Percentiles rank a stretch among this genome's conserved stretches.
Conservation (phyloP, 2,797 vertebrate species). For the Pseudochirops corinnae region DNA sequence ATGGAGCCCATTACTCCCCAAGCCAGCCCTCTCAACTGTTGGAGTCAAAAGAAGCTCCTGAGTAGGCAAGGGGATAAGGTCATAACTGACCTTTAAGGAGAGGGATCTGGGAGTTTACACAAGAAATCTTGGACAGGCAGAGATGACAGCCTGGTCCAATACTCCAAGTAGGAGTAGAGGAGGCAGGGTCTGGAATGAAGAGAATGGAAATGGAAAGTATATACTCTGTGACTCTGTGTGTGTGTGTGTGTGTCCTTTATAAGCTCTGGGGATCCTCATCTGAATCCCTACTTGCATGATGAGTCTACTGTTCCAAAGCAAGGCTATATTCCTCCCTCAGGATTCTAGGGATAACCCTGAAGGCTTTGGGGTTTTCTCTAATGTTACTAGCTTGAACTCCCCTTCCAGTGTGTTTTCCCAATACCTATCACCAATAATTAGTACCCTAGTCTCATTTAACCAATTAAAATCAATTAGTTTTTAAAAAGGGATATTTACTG, state of each 20-base stretch:
- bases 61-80: background rate
- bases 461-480: background rate
- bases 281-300: too few species aligned
- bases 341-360: background rate
- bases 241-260: too few species aligned
- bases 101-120: background rate
- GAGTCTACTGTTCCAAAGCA: too few species aligned
- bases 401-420: background rate
- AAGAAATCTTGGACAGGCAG: too few species aligned
- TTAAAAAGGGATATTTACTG: background rate
- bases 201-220: background rate
- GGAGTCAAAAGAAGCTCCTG: too few species aligned
- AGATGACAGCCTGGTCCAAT: background rate
- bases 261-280: too few species aligned
- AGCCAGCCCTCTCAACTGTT: background rate
- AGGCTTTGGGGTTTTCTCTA: background rate
- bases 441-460: background rate
- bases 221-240: too few species aligned
- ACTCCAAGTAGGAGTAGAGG: background rate
- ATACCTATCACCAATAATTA: background rate
- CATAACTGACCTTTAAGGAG: background rate
- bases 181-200: background rate
- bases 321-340: too few species aligned
- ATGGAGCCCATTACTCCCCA: background rate
- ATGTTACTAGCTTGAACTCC: background rate